Percentiles rank a stretch among this genome's conserved stretches.
phyloP scores from a whole-genome alignment of 2,113 vertebrate genomes.

The Dasypus novemcinctus region DNA sequence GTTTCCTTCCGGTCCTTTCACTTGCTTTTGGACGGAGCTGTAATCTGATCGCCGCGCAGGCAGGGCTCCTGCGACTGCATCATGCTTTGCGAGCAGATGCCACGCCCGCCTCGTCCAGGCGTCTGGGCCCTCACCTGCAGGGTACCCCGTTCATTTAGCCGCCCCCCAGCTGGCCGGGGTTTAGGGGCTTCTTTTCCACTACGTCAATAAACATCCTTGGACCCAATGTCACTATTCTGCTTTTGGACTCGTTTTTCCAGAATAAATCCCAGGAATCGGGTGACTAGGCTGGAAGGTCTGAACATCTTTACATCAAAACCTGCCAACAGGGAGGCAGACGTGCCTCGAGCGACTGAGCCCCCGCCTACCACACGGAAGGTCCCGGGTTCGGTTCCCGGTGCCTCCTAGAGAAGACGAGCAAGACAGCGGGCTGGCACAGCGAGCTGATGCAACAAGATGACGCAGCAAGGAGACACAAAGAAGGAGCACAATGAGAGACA shows the following conservation, averaged over 20 bases:
- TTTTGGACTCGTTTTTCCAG: neutral
- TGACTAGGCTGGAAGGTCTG: neutral
- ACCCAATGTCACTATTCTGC: neutral
- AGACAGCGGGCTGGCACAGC: no score
- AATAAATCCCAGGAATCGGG: neutral
- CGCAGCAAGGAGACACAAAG: no score
- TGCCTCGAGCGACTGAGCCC: no score
- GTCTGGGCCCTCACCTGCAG: neutral
- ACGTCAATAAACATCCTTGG: neutral
- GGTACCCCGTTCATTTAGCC: rapidly evolving
- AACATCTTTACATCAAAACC: neutral
- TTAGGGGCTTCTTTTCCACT: neutral
- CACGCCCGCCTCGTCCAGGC: neutral
- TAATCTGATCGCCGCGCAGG: neutral
- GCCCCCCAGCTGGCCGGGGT: rapidly evolving
- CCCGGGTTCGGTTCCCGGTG: no score
- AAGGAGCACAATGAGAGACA: no score
- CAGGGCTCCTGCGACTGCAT: no score
- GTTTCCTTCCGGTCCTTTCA: neutral
- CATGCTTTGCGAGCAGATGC: no score
- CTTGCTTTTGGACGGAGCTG: neutral
- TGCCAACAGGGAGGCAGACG: no score
- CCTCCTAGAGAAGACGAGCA: no score
- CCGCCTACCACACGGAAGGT: no score
- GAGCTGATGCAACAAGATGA: no score